phyloP scores from a whole-genome alignment of 2,797 vertebrate species.

The Sebastes paucispinis region DNA sequence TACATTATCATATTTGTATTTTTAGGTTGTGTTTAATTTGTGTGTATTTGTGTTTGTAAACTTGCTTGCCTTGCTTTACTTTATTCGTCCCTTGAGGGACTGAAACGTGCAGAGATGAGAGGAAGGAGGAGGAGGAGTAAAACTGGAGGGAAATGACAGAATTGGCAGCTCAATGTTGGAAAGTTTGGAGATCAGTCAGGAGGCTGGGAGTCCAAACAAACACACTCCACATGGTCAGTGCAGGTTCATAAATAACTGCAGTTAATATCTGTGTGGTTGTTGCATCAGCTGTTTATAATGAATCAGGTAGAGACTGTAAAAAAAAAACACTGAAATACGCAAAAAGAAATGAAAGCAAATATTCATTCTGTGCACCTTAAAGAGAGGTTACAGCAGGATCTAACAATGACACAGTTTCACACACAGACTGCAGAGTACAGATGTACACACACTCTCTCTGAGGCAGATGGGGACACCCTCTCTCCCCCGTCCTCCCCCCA shows the following conservation, averaged over 20 bases:
- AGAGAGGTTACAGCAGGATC: neutral
- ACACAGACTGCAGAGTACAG: conserved; percentile 35
- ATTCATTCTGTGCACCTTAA: neutral
- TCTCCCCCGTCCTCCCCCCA: conserved; percentile 10
- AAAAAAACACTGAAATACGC: no score
- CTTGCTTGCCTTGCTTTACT: neutral
- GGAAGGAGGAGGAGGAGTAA: neutral
- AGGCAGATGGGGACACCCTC: conserved; percentile 78
- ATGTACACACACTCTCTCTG: conserved; percentile 27
- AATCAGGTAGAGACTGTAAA: no score
- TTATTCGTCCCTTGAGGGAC: neutral
- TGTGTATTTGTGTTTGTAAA: neutral
- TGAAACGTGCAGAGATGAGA: neutral
- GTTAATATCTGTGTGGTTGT: neutral
- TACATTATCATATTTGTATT: neutral
- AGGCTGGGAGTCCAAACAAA: neutral
- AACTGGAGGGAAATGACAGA: neutral
- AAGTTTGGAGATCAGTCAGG: neutral
- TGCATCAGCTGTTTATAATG: neutral
- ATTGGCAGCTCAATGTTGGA: neutral
- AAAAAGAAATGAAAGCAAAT: no score
- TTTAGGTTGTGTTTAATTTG: neutral
- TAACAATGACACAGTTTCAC: neutral
- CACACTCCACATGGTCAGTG: no score
- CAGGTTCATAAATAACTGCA: neutral